Conservation (phyloP, 2,888 invertebrate genomes). For the Eupithecia pulchellata region DNA sequence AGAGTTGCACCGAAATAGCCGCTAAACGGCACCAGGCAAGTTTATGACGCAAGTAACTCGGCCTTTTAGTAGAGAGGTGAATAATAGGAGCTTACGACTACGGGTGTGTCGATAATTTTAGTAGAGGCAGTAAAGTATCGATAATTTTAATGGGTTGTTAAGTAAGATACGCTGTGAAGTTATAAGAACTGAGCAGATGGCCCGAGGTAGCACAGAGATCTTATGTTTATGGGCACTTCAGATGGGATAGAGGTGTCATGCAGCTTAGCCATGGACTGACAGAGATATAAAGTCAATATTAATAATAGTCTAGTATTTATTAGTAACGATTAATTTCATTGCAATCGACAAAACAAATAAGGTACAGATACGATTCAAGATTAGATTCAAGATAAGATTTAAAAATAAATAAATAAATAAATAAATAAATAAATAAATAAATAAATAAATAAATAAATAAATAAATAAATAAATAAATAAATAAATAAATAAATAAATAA, state of each 20-base stretch:
- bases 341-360: neutral
- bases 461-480: too few species aligned
- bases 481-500: too few species aligned
- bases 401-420: too few species aligned
- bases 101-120: constrained; percentile 21
- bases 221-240: constrained; percentile 6
- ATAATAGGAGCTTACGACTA: constrained; percentile 29
- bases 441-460: too few species aligned
- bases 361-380: neutral
- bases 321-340: neutral
- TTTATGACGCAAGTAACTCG: constrained; percentile 43
- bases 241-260: neutral
- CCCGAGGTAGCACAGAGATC: neutral
- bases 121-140: constrained; percentile 5
- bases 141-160: constrained; percentile 21
- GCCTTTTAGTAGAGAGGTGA: constrained; percentile 39
- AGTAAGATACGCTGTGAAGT: constrained; percentile 10
- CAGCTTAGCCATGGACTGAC: neutral
- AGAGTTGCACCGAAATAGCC: constrained; percentile 33
- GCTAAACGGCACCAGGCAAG: constrained; percentile 32
- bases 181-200: constrained; percentile 6
- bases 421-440: too few species aligned
- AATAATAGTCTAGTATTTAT: too few species aligned
- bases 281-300: neutral
- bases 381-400: too few species aligned